A percentile compares a stretch with the other conserved stretches of the same genome.
Conservation (phyloP, 2,797 vertebrate genomes). For the Myotis planiceps region DNA sequence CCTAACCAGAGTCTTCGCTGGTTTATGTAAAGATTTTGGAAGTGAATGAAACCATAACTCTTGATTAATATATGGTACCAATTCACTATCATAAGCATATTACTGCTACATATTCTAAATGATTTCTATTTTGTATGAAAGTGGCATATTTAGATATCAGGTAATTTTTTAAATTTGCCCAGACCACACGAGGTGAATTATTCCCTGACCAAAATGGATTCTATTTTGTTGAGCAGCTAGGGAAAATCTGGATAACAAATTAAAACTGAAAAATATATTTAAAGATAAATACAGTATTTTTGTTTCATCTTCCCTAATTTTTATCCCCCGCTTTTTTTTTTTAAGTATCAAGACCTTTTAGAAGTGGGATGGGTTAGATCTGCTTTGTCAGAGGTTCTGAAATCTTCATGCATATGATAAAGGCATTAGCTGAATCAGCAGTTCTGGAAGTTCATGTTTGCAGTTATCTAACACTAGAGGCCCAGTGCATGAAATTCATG, state of each 20-base stretch:
- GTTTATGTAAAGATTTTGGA: not conserved
- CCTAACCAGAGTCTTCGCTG: not conserved
- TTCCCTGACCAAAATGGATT: not conserved
- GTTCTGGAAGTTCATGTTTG: conserved; percentile 12
- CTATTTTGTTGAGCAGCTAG: not conserved
- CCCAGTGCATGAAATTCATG: too few species aligned
- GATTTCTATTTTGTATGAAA: conserved; percentile 6
- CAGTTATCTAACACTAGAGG: not conserved
- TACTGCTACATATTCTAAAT: not conserved
- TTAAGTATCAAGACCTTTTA: conserved; percentile 40
- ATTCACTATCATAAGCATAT: not conserved
- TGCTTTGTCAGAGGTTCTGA: conserved; percentile 27
- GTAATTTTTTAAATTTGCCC: not conserved
- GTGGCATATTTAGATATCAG: not conserved
- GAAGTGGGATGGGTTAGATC: not conserved
- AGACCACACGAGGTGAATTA: not conserved
- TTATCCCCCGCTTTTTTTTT: not conserved
- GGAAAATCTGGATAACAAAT: conserved; percentile 21
- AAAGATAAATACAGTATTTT: conserved; percentile 1
- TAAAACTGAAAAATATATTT: not conserved
- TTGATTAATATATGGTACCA: not conserved
- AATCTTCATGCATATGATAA: not conserved
- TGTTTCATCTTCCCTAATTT: not conserved
- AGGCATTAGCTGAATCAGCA: conserved; percentile 8
- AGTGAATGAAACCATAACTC: not conserved